phyloP scores from a whole-genome alignment of 2,888 invertebrate species.

The Glyphotaelius pellucidus region DNA sequence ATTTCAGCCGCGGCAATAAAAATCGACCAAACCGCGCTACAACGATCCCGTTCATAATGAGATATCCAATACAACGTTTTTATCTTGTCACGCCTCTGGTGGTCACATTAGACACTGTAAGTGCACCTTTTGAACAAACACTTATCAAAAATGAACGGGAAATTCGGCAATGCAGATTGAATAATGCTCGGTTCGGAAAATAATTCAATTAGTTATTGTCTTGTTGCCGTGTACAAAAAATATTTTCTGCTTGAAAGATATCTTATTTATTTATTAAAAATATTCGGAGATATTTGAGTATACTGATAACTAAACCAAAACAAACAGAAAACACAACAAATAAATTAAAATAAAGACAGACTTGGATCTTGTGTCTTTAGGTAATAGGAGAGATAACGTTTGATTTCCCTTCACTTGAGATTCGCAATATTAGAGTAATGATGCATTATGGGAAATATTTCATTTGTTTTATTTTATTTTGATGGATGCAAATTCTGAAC shows the following conservation, averaged over 20 bases:
- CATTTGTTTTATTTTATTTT: no score
- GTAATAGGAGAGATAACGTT: neutral
- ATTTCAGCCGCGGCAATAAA: constrained; percentile 33
- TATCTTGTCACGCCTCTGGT: neutral
- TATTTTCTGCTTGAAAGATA: neutral
- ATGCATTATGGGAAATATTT: no score
- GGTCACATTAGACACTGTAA: neutral
- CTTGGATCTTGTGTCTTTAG: neutral
- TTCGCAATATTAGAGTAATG: neutral
- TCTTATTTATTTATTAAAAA: neutral
- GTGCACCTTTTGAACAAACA: neutral
- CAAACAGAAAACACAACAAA: neutral
- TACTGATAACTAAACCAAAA: neutral
- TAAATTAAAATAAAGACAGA: neutral
- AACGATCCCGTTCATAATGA: constrained; percentile 10
- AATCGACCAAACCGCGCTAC: neutral
- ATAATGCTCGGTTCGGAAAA: neutral
- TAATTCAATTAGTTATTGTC: neutral
- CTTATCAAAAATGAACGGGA: neutral
- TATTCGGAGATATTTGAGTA: neutral
- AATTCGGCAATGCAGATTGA: neutral
- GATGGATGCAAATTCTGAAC: no score
- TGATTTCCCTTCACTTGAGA: neutral
- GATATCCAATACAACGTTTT: constrained; percentile 17
- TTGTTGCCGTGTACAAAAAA: neutral